Conservation (phyloP, 2,113 vertebrate species). For the Phodopus roborovskii region DNA sequence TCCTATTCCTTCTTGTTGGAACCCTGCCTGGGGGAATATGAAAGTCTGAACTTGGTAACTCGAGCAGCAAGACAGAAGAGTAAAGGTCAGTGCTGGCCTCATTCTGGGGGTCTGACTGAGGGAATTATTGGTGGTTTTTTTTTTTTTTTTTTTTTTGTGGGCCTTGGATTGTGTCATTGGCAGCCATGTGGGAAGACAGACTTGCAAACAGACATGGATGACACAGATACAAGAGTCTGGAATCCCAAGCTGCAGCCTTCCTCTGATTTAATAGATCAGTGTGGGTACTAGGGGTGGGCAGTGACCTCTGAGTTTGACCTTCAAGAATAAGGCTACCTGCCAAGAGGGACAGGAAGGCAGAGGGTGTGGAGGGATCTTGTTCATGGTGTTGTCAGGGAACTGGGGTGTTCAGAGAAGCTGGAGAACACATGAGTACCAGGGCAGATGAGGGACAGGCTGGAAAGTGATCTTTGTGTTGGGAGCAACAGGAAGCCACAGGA, state of each 20-base stretch:
- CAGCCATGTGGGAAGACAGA: background rate
- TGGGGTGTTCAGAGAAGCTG: background rate
- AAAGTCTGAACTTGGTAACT: background rate
- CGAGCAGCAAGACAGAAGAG: background rate
- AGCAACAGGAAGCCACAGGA: background rate
- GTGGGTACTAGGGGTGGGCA: background rate
- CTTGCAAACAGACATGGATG: background rate
- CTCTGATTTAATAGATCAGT: background rate
- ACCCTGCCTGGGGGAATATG: background rate
- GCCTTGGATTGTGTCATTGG: background rate
- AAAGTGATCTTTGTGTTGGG: background rate
- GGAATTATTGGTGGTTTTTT: background rate
- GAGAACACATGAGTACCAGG: background rate
- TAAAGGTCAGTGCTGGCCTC: background rate
- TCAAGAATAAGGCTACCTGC: background rate
- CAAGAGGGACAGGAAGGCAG: background rate
- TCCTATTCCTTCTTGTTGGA: background rate
- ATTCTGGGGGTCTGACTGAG: background rate
- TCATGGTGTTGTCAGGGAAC: background rate
- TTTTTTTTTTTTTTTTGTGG: background rate
- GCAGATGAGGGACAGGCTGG: background rate
- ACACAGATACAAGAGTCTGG: background rate
- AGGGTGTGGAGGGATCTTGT: background rate
- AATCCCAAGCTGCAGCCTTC: background rate
- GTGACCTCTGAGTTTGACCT: background rate